A percentile compares a stretch with the other conserved stretches of the same genome.
These are phyloP conservation scores for Micrastur ruficollis DNA, from an alignment of 2,797 vertebrate genomes.

Conservation along the genomic window DNA sequence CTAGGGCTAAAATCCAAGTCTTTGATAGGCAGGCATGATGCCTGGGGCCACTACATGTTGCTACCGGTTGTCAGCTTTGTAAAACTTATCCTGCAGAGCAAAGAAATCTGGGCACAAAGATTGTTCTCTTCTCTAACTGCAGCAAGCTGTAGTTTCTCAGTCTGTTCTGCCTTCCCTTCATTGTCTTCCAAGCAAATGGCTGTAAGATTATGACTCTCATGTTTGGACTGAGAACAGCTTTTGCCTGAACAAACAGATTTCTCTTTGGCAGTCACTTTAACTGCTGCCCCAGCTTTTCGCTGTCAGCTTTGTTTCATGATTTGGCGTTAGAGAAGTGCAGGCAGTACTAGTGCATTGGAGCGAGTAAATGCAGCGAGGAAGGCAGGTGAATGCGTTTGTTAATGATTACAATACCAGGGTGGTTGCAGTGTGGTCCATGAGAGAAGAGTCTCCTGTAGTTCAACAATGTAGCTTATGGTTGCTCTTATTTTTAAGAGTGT, in stretches of 20 bases:
- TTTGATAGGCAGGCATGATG: slow-evolving; percentile 43
- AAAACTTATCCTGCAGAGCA: slow-evolving; percentile 51
- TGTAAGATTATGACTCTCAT: slow-evolving; percentile 38
- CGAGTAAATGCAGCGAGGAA: neutral
- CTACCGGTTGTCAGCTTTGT: slow-evolving; percentile 51
- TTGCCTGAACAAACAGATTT: slow-evolving; percentile 61
- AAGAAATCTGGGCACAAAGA: slow-evolving; percentile 54
- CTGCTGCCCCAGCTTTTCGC: slow-evolving; percentile 53
- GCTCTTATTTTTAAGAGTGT: neutral
- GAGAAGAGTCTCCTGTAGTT: neutral
- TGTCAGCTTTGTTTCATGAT: slow-evolving; percentile 32
- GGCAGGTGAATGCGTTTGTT: neutral
- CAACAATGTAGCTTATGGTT: neutral
- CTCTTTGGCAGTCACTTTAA: slow-evolving; percentile 48
- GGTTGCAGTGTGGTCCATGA: neutral
- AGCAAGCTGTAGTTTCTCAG: slow-evolving; percentile 38
- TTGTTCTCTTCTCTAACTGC: neutral
- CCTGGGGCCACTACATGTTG: slow-evolving; percentile 50
- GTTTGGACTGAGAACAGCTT: slow-evolving; percentile 59
- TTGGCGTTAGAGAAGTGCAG: slow-evolving; percentile 26
- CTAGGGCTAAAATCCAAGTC: slow-evolving; percentile 61
- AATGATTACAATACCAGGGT: neutral
- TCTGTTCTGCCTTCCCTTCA: slow-evolving; percentile 52
- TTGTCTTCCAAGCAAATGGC: slow-evolving; percentile 63
- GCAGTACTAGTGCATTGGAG: neutral